Base-by-base conservation (phyloP, 2,888 invertebrate species). In the Dryobotodes eremita region DNA sequence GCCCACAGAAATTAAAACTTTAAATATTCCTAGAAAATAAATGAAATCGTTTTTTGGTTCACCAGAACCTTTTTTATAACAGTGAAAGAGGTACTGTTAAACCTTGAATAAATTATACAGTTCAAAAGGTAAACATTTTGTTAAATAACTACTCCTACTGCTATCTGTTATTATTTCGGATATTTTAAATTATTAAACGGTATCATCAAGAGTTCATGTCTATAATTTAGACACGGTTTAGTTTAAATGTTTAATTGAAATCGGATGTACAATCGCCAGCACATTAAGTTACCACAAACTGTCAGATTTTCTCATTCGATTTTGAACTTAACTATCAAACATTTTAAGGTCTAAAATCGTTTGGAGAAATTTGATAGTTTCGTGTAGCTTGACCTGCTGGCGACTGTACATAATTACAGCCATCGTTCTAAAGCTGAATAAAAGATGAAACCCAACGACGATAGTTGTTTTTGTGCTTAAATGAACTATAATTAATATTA, bases 1-100 rank as follows among this genome's bases (percentile, higher is more conserved):
- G 17, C 10, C 10, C 10, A 65, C 26, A 31, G 15, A 53, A 48
- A 48, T 83, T 62, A 42, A 48, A 69, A 77, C 46, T 55, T 83
- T 50, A 31, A 23, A 50, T 53, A 57, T 36, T 70, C 15, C 61
- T 66, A n/a, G 50, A 26, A 59, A 62, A 68, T 61, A 65, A 61
- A 61, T 50, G 4, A 17, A 79, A 69, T 26, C 0, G 2, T 72
- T 72, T 62, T 75, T 26, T 59, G 11, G 20, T 55, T 20, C n/a
- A 62, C 11, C 20, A 15, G 8, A 65, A 17, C 15, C 13, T 26
- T 57, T 55, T 53, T 75, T 17, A 17, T 5, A 53, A 17, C 23
- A 3, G 26, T 42, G 17, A 53, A 26, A 53, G 15, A 31, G 1
- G n/a, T 48, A 62, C 23, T 10, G 17, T 1, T 17, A 1, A 26